Evolutionary conservation across 2,113 vertebrate species (phyloP), one percentile per base, ranked within the genome.

Genomic region (Podarcis cretensis): DNA sequence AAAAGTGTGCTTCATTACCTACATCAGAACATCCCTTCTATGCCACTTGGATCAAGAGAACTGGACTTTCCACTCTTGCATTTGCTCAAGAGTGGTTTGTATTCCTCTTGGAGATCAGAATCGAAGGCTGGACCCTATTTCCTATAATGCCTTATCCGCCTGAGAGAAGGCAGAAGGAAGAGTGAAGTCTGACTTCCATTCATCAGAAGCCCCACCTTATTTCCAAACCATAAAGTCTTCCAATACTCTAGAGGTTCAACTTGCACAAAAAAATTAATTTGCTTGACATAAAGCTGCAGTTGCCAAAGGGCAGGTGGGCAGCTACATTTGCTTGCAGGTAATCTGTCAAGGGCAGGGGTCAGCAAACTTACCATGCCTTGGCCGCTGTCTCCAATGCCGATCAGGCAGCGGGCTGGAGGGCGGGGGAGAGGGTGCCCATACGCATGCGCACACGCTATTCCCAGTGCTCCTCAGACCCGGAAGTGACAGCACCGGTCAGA

Each of bases 401-500:
- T 43, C 7, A 1, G 0, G 43, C 1, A 1, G 43, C 1, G 43
- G 43, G 43, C 6, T 43, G 43, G 43, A 7, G 43, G 43, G 43
- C 43, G 43, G 43, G 43, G 6, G 43, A 43, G 43, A 0, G 6
- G 0, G 6, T 43, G 6, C 43, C 43, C 43, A 43, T 43, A 43
- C 7, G 6, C 7, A 1, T 43, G 43, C 0, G 40, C 40, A 43
- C 40, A 43, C 6, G 43, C 40, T 43, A 43, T 8, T 43, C 7
- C 6, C 6, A 1, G 43, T 43, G 43, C 1, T 43, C 43, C 0
- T 43, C 43, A 0, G 0, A 43, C 43, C 43, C 6, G 6, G 43
- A 43, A 43, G 40, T 43, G 40, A 1, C 43, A 43, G 43, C 7
- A 1, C 43, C 1, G 43, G 43, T 43, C 8, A 43, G 43, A 43